Evolutionary conservation across 2,113 vertebrate species (phyloP).

Genomic region (Chitala chitala): DNA sequence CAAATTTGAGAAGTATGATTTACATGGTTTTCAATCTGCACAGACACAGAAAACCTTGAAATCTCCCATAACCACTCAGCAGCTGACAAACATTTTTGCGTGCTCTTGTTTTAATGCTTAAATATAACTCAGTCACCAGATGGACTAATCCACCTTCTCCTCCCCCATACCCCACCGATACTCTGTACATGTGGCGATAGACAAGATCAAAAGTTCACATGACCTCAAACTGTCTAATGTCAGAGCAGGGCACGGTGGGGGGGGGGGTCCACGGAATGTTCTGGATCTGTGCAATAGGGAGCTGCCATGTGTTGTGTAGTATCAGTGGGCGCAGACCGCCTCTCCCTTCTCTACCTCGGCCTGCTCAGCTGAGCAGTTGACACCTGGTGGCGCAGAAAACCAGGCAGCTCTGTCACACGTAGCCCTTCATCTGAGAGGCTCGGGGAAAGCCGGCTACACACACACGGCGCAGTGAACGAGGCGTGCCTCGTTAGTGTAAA

Average conservation of each 20-base stretch:
- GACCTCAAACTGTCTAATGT: too few species aligned
- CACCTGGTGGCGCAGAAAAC: slow-evolving; percentile 60
- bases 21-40: too few species aligned
- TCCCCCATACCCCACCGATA: too few species aligned
- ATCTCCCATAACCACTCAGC: not conserved
- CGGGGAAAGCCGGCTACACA: slow-evolving; percentile 52
- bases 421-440: slow-evolving; percentile 66
- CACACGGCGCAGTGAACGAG: slow-evolving; percentile 56
- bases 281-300: not conserved
- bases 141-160: too few species aligned
- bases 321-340: not conserved
- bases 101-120: not conserved
- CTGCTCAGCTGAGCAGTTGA: slow-evolving; percentile 60
- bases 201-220: too few species aligned
- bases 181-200: too few species aligned
- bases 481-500: slow-evolving; percentile 69
- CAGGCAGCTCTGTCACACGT: slow-evolving; percentile 66
- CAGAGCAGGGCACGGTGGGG: too few species aligned
- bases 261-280: too few species aligned
- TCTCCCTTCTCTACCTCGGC: slow-evolving; percentile 21
- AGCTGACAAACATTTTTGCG: not conserved
- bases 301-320: not conserved
- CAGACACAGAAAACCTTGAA: not conserved
- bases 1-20: too few species aligned
- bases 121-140: too few species aligned